Base-by-base conservation (phyloP, 2,888 invertebrate species). In the Lagria hirta region DNA sequence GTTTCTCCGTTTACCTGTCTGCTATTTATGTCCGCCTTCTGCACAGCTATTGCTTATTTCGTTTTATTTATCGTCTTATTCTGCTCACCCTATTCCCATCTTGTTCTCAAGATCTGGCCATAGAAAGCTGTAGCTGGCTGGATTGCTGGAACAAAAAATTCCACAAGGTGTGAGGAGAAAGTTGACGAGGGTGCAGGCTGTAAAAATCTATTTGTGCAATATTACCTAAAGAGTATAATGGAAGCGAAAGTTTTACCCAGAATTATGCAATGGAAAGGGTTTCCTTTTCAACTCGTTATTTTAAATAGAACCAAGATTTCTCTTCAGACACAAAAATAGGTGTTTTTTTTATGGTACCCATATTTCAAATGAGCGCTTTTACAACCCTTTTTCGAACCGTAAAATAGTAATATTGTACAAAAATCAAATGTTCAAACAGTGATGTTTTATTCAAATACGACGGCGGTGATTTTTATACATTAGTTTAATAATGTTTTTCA, bases 41-140 rank as follows among this genome's bases (percentile, higher is more conserved):
- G 51, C 54, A 42, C 48, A 33, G 52, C 60, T 58, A 62, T 61
- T 62, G 61, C 65, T 63, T 60, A 62, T 62, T 65, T 58, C 57
- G 60, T 57, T 64, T 66, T 65, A 65, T 65, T 65, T 66, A 66
- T 66, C 57, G 62, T 57, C 63, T 60, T 62, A 61, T 66, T 66
- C 60, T 53, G 58, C 57, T 51, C 54, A 46, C 52, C 57, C 57
- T 56, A 55, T 52, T 51, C 47, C 54, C 52, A 52, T 57, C 41
- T 49, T 44, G 26, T 38, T 38, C 49, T 45, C 48, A 26, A 48
- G 34, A 26, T 16, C 23, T 27, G 16, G 15, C 23, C 20, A 16
- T 26, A 41, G 27, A 29, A 32, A 28, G 26, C 33, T 37, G n/a
- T n/a, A 44, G 44, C 41, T 48, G 41, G 43, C 41, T 45, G 38